phyloP scores from a whole-genome alignment of 2,113 vertebrate genomes.

The Engraulis encrasicolus region DNA sequence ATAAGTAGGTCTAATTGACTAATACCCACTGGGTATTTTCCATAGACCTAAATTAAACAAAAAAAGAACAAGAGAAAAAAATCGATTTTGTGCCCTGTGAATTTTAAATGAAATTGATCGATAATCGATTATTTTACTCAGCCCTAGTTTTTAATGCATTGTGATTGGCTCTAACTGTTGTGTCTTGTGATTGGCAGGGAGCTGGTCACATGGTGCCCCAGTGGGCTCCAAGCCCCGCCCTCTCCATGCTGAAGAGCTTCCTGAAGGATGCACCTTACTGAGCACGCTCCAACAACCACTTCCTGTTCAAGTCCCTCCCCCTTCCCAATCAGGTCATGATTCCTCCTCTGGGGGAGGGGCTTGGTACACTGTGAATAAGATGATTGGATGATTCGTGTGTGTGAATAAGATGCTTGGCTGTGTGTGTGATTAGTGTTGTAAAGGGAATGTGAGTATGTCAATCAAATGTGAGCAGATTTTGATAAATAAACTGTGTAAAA shows the following conservation, averaged over 20 bases:
- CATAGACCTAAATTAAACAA: too few species aligned
- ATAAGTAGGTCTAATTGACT: too few species aligned
- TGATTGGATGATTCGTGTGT: too few species aligned
- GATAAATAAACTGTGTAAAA: not conserved
- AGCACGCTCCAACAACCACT: constrained; percentile 24
- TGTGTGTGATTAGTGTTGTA: not conserved
- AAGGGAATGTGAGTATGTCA: not conserved
- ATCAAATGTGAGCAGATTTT: not conserved
- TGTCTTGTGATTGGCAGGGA: constrained; percentile 69
- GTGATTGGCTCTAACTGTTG: too few species aligned
- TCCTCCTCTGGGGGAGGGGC: not conserved
- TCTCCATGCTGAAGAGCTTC: constrained; percentile 77
- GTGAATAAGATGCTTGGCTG: not conserved
- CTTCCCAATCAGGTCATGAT: not conserved
- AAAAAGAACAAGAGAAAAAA: too few species aligned
- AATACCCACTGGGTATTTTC: too few species aligned
- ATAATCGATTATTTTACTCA: too few species aligned
- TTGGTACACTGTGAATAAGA: not conserved
- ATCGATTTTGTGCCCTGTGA: too few species aligned
- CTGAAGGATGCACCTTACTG: constrained; percentile 65
- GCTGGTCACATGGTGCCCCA: constrained; percentile 83
- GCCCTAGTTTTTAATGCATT: too few species aligned
- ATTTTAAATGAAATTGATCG: too few species aligned
- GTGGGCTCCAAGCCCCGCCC: constrained; percentile 76
- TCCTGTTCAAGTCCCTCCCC: not conserved